phyloP scores from a whole-genome alignment of 2,888 invertebrate genomes.

The Amblyjoppa fuscipennis region DNA sequence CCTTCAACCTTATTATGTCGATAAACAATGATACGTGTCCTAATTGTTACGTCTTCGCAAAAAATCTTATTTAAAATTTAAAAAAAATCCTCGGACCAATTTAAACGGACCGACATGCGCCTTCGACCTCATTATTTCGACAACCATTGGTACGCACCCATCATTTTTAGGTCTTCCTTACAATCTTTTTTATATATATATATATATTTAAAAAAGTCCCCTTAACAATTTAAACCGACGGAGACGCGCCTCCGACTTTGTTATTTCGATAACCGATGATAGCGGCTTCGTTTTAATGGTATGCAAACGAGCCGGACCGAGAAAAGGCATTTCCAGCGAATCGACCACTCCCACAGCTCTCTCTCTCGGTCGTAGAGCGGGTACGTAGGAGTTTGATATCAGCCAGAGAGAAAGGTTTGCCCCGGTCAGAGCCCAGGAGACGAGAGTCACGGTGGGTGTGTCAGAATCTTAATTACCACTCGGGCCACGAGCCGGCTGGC shows the following conservation, averaged over 20 bases:
- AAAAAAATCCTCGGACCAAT: background rate
- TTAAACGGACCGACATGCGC: background rate
- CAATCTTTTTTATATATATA: background rate
- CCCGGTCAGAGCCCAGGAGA: slow-evolving; percentile 82
- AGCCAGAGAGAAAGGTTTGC: slow-evolving; percentile 53
- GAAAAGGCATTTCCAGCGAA: slow-evolving; percentile 66
- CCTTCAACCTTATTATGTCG: no score
- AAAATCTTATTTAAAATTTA: no score
- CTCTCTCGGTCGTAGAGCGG: slow-evolving; percentile 66
- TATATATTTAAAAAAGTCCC: background rate
- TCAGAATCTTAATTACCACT: slow-evolving; percentile 84
- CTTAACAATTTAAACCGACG: background rate
- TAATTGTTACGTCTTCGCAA: no score
- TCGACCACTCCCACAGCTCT: slow-evolving; percentile 80
- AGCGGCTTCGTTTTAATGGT: background rate
- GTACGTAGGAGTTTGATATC: slow-evolving; percentile 37
- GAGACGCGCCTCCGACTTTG: background rate
- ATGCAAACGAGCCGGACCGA: slow-evolving; percentile 29
- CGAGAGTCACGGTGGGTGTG: slow-evolving; percentile 84
- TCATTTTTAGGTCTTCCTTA: background rate
- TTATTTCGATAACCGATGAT: background rate
- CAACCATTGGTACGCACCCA: background rate
- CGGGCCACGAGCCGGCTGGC: slow-evolving; percentile 65
- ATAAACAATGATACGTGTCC: no score
- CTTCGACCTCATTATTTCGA: background rate